Conservation (phyloP, 53 echinoderm and acorn worm genomes). For the Temnopleurus reevesii region DNA sequence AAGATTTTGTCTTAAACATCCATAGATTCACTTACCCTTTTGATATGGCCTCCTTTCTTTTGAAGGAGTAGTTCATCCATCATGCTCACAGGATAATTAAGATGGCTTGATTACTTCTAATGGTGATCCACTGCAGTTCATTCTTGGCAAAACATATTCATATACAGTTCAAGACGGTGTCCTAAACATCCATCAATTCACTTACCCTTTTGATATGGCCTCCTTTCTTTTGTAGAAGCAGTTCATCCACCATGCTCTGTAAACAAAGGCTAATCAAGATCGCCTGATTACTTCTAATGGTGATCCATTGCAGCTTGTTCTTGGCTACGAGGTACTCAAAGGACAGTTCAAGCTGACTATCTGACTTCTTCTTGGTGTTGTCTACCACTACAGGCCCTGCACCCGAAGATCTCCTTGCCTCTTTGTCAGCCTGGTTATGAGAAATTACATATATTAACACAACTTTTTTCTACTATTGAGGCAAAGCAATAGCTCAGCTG, state of each 20-base stretch:
- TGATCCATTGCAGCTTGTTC: constrained; percentile 89
- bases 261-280: constrained; percentile 92
- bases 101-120: constrained; percentile 85
- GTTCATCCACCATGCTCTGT: constrained; percentile 95
- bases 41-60: constrained; percentile 81
- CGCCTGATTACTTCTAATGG: constrained; percentile 85
- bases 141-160: constrained; percentile 77
- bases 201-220: constrained; percentile 89
- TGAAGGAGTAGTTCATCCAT: constrained; percentile 86
- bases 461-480: too few relatives aligned
- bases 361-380: constrained; percentile 11
- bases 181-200: not conserved
- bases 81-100: constrained; percentile 82
- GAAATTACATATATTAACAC: too few relatives aligned
- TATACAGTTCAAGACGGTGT: too few relatives aligned
- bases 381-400: constrained; percentile 30
- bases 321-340: constrained; percentile 94
- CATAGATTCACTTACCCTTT: constrained; percentile 67
- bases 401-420: not conserved
- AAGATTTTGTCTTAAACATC: too few relatives aligned
- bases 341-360: constrained; percentile 76
- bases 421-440: constrained; percentile 27
- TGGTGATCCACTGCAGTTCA: constrained; percentile 84
- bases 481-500: too few relatives aligned
- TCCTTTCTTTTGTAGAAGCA: constrained; percentile 90